A percentile compares a stretch with the other conserved stretches of the same genome.
Evolutionary conservation across 2,797 vertebrate species (phyloP).

Genomic region (Tokudaia tokunoshimensis): DNA sequence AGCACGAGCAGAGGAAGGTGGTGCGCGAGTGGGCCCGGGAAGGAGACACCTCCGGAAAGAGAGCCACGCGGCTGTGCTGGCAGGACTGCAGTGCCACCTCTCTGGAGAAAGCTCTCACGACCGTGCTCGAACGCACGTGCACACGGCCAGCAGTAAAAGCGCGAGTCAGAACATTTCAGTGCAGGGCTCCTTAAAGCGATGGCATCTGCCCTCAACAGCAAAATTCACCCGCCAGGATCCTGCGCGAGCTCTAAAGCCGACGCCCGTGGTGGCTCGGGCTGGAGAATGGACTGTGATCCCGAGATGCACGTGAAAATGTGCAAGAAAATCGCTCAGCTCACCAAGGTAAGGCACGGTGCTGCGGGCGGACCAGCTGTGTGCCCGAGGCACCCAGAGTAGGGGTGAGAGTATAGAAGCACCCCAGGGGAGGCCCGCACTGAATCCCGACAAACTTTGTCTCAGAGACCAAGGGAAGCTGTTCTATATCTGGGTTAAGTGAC

Average conservation of each 20-base stretch:
- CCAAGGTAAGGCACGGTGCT: slow-evolving; percentile 92
- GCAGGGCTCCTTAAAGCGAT: slow-evolving; percentile 83
- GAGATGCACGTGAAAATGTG: slow-evolving; percentile 97
- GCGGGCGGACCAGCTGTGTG: slow-evolving; percentile 54
- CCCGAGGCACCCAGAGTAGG: not conserved
- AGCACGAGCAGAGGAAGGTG: not conserved
- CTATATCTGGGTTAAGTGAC: slow-evolving; percentile 58
- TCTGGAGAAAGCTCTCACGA: slow-evolving; percentile 26
- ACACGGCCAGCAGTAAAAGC: not conserved
- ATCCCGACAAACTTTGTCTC: slow-evolving; percentile 70
- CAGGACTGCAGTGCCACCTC: slow-evolving; percentile 33
- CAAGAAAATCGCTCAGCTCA: slow-evolving; percentile 99
- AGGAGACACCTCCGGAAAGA: not conserved
- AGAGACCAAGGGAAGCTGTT: not conserved
- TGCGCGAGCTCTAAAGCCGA: slow-evolving; percentile 92
- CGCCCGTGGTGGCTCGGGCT: slow-evolving; percentile 79
- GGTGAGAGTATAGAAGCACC: not conserved
- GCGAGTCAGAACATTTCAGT: slow-evolving; percentile 19
- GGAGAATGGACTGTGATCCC: slow-evolving; percentile 89
- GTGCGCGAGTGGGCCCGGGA: not conserved
- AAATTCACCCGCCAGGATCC: slow-evolving; percentile 89
- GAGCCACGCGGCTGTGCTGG: not conserved
- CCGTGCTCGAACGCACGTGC: slow-evolving; percentile 57
- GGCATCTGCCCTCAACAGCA: slow-evolving; percentile 93
- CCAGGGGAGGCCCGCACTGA: accelerated